Conservation (phyloP, 2,113 vertebrate genomes). For the Cyanocitta stelleri region DNA sequence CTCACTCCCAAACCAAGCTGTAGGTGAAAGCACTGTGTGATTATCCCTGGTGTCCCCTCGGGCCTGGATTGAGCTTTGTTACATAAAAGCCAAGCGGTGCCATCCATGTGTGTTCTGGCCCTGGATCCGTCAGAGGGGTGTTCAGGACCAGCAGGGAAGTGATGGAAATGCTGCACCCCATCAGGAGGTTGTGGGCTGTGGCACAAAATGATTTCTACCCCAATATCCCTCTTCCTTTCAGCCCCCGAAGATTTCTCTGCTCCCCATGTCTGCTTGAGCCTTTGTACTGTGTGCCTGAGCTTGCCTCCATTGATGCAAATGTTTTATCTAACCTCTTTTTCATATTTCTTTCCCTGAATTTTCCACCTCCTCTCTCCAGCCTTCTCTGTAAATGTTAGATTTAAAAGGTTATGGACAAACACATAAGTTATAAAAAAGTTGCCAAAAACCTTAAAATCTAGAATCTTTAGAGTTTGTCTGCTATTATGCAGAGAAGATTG, state of each 20-base stretch:
- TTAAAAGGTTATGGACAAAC: conserved; percentile 44
- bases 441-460: conserved; percentile 10
- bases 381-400: conserved; percentile 30
- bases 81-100: neutral
- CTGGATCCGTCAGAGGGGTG: neutral
- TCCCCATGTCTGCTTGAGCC: neutral
- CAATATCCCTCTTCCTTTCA: neutral
- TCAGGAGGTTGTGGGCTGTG: neutral
- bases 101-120: neutral
- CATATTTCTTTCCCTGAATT: neutral
- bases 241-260: neutral
- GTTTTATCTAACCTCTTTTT: neutral
- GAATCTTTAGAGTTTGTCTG: conserved; percentile 9
- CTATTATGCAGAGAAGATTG: conserved; percentile 52
- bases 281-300: neutral
- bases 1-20: neutral
- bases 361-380: conserved; percentile 1
- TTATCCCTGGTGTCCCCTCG: neutral
- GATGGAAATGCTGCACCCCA: neutral
- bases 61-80: neutral
- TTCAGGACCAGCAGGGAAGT: neutral
- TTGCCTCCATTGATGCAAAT: neutral
- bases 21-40: neutral
- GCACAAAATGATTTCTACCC: neutral
- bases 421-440: conserved; percentile 2